Percentiles rank a stretch among this genome's conserved stretches.
Evolutionary conservation across 2,888 invertebrate genomes (phyloP).

Genomic region (Oegoconia quadripuncta): DNA sequence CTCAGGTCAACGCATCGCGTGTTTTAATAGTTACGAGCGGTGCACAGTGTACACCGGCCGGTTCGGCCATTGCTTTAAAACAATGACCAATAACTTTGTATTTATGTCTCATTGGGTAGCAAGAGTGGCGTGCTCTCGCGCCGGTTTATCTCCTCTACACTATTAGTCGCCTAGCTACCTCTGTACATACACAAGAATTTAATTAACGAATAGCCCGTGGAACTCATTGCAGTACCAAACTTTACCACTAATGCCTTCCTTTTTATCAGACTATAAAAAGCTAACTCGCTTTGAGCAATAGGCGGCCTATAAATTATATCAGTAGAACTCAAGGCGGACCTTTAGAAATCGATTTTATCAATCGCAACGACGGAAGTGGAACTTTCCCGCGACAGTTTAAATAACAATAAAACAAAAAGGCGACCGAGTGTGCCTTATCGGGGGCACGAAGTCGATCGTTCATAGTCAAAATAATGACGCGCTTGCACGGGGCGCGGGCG

Average conservation of each 20-base stretch:
- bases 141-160: slow-evolving; percentile 33
- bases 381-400: slow-evolving; percentile 50
- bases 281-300: not conserved
- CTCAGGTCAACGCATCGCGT: slow-evolving; percentile 17
- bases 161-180: slow-evolving; percentile 27
- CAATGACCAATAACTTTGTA: slow-evolving; percentile 71
- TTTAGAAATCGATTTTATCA: slow-evolving; percentile 29
- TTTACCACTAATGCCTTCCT: not conserved
- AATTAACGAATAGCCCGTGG: slow-evolving; percentile 21
- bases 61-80: slow-evolving; percentile 55
- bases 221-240: slow-evolving; percentile 5
- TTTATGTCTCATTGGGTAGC: slow-evolving; percentile 58
- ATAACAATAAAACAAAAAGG: slow-evolving; percentile 56
- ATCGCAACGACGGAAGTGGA: slow-evolving; percentile 46
- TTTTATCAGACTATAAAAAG: slow-evolving; percentile 3
- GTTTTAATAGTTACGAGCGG: slow-evolving; percentile 57
- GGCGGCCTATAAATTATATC: slow-evolving; percentile 2
- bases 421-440: slow-evolving; percentile 63
- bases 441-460: slow-evolving; percentile 61
- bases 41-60: slow-evolving; percentile 28
- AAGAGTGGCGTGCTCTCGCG: slow-evolving; percentile 35
- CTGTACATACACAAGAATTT: slow-evolving; percentile 20
- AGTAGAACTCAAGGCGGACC: not conserved
- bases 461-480: slow-evolving; percentile 73
- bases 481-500: slow-evolving; percentile 35